Evolutionary conservation across 2,113 vertebrate species (phyloP).

Genomic region (Mus spicilegus): DNA sequence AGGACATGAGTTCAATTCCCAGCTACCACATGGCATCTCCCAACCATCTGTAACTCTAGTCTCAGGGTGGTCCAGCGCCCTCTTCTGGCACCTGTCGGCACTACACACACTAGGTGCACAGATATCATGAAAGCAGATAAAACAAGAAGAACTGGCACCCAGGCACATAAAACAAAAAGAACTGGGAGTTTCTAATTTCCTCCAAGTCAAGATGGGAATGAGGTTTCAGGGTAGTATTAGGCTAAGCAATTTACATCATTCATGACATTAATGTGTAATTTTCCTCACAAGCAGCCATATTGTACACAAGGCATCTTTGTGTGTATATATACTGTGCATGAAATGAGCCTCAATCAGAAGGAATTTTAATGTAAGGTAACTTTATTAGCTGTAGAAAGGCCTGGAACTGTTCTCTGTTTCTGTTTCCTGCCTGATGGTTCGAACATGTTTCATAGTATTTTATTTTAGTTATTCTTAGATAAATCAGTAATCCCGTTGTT

Average conservation of each 20-base stretch:
- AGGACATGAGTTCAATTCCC: not conserved
- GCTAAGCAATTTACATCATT: not conserved
- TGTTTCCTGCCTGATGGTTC: slow-evolving; percentile 18
- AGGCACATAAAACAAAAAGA: not conserved
- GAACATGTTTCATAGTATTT: slow-evolving; percentile 1
- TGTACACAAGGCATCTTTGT: not conserved
- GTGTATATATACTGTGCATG: fast-evolving
- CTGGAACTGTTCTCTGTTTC: not conserved
- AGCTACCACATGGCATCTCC: not conserved
- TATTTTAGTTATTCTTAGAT: slow-evolving; percentile 10
- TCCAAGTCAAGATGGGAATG: not conserved
- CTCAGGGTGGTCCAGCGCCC: not conserved
- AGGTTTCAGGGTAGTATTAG: not conserved
- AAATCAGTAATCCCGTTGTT: slow-evolving; percentile 7
- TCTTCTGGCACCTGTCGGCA: not conserved
- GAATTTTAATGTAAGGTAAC: not conserved
- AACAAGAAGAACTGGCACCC: not conserved
- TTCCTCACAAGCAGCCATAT: not conserved
- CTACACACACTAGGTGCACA: not conserved
- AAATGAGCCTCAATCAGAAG: not conserved
- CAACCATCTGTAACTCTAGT: not conserved
- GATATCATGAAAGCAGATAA: not conserved
- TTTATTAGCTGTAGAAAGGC: not conserved
- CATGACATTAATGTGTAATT: not conserved
- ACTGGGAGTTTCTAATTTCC: not conserved